These are phyloP conservation scores for Pseudococcus longispinus DNA, from an alignment of 2,888 invertebrate species.

Conservation along the genomic window DNA sequence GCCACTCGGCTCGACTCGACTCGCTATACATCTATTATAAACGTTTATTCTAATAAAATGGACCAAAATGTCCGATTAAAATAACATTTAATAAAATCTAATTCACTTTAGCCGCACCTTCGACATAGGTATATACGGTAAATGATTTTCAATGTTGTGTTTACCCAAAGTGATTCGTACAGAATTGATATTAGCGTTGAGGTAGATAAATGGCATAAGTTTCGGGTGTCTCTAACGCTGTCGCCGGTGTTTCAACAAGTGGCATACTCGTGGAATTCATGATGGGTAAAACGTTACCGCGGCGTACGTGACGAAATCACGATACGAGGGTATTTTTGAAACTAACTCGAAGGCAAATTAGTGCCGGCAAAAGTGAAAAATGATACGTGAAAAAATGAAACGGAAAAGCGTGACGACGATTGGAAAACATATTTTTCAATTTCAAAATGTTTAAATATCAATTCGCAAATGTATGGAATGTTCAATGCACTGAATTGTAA, in stretches of 20 bases:
- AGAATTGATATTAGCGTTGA: constrained; percentile 11
- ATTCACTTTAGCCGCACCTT: constrained; percentile 14
- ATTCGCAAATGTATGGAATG: no score
- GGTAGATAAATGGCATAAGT: neutral
- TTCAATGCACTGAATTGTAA: no score
- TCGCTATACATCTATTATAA: neutral
- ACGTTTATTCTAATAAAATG: constrained; percentile 8
- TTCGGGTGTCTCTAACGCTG: neutral
- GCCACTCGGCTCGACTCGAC: neutral
- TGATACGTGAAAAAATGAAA: no score
- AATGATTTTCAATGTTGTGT: neutral
- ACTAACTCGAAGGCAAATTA: no score
- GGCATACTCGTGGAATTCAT: neutral
- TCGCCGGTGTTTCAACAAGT: neutral
- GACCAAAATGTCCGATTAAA: constrained; percentile 27
- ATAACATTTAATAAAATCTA: constrained; percentile 40
- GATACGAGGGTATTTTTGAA: neutral
- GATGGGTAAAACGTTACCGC: neutral
- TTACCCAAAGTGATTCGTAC: neutral
- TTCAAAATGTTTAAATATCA: no score
- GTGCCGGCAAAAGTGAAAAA: no score
- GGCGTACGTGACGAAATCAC: neutral
- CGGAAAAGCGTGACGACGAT: no score
- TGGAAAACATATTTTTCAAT: no score
- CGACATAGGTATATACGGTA: neutral